Base-by-base conservation (phyloP, 2,797 vertebrate species). In the Pantherophis vulpinus region DNA sequence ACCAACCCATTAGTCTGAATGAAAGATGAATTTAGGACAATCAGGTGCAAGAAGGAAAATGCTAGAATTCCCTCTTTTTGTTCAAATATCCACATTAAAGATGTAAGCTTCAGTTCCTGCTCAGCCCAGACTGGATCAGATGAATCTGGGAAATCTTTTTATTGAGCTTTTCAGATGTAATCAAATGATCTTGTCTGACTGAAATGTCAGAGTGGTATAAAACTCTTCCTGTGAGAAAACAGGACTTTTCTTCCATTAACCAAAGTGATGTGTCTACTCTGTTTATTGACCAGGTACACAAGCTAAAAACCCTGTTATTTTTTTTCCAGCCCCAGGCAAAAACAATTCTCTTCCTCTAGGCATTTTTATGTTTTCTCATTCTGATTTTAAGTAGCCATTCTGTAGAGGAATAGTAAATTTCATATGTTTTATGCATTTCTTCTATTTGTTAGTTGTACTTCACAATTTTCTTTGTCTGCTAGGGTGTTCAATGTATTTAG, bases 171-270 rank as follows among this genome's bases (percentile, higher is more conserved):
- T 91, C 27, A 37, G 29, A 87, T n/a, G 12, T 27, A 16, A 37
- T 88, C 37, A 66, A 55, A 56, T 92, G 90, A 88, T 59, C 47
- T 51, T 95, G 51, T 27, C 92, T 92, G 51, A 54, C 37, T 91
- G 87, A 93, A 94, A 88, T 91, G 86, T 37, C n/a, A 93, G 63
- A 51, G 60, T 92, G 90, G 1, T 95, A 32, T 51, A 87, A 25
- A 88, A 29, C 2, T 89, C 32, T 3, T 47, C 66, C 95, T 91
- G 86, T 91, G 18, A 18, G 47, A 63, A 89, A 51, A 66, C 8
- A 27, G 60, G 60, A 14, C 7, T 18, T 6, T 5, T 29, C 83
- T 56, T 90, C 18, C 70, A 79, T 79, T 79, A 42, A 79, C 70
- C 32, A 79, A 79, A 42, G 16, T 79, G 32, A 42, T 42, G 32